Percentiles rank a stretch among this genome's conserved stretches.
phyloP scores from a whole-genome alignment of 2,888 invertebrate species.

The Prostheceraeus crozeri region DNA sequence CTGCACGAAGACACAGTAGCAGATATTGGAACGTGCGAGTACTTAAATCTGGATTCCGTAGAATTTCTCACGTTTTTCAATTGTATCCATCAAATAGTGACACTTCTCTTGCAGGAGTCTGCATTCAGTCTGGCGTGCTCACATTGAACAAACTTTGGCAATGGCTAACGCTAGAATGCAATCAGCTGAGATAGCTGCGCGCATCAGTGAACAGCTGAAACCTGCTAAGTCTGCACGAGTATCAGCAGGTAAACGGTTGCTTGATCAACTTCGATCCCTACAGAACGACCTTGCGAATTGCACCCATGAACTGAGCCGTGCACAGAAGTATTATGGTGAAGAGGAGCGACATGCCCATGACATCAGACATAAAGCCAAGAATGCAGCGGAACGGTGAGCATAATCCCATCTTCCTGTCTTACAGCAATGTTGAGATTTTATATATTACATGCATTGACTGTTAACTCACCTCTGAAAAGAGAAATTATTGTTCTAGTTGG shows the following conservation, averaged over 20 bases:
- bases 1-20: too few relatives aligned
- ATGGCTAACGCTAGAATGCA: conserved; percentile 79
- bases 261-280: conserved; percentile 73
- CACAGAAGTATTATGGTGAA: conserved; percentile 85
- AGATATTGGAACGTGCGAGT: too few relatives aligned
- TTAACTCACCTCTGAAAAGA: too few relatives aligned
- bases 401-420: conserved; percentile 12
- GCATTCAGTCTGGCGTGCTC: conserved; percentile 93
- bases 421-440: background rate
- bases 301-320: conserved; percentile 82
- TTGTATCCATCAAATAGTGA: too few relatives aligned
- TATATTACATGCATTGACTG: conserved; percentile 13
- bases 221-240: conserved; percentile 8
- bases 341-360: conserved; percentile 92
- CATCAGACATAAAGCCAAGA: conserved; percentile 83
- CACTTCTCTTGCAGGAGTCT: too few relatives aligned
- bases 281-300: conserved; percentile 80
- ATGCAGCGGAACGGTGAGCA: conserved; percentile 73
- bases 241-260: conserved; percentile 60
- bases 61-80: too few relatives aligned
- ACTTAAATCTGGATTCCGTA: too few relatives aligned
- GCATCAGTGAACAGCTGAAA: conserved; percentile 52
- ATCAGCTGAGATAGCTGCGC: conserved; percentile 86
- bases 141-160: conserved; percentile 87
- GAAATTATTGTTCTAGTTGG: too few relatives aligned